Conservation (phyloP, 64 coral and sea anemone species). For the Dendronephthya gigantea region DNA sequence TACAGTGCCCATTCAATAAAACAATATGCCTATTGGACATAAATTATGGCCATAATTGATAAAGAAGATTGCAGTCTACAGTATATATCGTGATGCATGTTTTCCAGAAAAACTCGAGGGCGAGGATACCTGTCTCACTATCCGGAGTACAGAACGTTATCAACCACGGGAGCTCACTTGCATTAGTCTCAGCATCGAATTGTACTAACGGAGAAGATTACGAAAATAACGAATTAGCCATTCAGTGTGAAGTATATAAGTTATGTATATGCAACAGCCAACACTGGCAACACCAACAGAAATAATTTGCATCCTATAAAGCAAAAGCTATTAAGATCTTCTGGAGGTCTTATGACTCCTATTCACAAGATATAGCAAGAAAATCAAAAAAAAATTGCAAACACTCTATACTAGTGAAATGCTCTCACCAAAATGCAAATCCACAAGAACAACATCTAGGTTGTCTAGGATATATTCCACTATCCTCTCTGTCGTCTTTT, state of each 20-base stretch:
- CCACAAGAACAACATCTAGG: slow-evolving; percentile 40
- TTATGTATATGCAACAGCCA: not conserved
- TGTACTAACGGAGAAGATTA: slow-evolving; percentile 26
- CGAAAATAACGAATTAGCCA: not conserved
- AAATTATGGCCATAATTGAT: too few relatives aligned
- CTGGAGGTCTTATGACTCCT: too few relatives aligned
- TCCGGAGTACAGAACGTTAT: slow-evolving; percentile 53
- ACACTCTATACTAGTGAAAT: too few relatives aligned
- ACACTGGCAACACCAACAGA: too few relatives aligned
- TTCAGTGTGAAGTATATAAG: not conserved
- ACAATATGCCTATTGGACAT: not conserved
- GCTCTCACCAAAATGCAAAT: slow-evolving; percentile 49
- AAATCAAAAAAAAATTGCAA: too few relatives aligned
- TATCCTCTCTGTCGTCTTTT: slow-evolving; percentile 35
- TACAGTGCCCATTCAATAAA: not conserved
- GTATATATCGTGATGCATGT: too few relatives aligned
- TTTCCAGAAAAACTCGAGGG: too few relatives aligned
- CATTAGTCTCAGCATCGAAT: slow-evolving; percentile 43
- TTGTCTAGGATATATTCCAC: slow-evolving; percentile 49
- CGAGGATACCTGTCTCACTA: slow-evolving; percentile 19
- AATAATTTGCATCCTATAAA: too few relatives aligned
- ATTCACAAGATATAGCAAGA: too few relatives aligned
- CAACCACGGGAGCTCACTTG: slow-evolving; percentile 41
- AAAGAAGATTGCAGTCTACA: too few relatives aligned
- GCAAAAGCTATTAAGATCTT: too few relatives aligned